Base-by-base conservation (phyloP, 2,113 vertebrate genomes). In the Romanogobio albipinnatus region DNA sequence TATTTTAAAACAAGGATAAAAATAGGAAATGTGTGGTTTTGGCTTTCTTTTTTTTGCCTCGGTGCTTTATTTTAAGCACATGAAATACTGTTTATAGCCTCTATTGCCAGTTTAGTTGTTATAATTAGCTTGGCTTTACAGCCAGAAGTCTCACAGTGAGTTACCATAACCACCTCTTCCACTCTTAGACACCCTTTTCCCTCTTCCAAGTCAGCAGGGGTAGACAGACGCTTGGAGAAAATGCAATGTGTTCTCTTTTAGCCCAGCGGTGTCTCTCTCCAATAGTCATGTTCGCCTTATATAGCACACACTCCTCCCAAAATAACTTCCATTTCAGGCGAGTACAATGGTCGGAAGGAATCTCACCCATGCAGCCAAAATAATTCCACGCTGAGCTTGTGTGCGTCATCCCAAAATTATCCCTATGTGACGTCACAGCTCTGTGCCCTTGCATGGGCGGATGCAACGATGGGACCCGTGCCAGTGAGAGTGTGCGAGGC, bases 321-420 rank as follows among this genome's bases (percentile, higher is more conserved):
- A 94, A 94, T 94, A 94, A 89, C 91, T 84, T 87, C 53, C 47
- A 74, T 90, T 86, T 92, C 84, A n/a, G 90, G 86, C 90, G 91
- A 92, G 92, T 88, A 86, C 89, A 78, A 85, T 87, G 90, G 91
- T 86, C 82, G 91, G 89, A 90, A 90, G 90, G 91, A 93, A 91
- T 93, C 88, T 84, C 91, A 88, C 89, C 89, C 92, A 86, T 89
- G 84, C 87, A 90, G 89, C 89, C 92, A 91, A 93, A 92, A 90
- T 90, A 86, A 92, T 84, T 91, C 87, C 84, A 75, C 86, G 83
- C 88, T 78, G 26, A 87, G 90, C 91, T 87, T 83, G 89, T 87
- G 86, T 87, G 85, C 90, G 87, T 86, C 86, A 87, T 93, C 91
- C 92, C 87, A 93, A 90, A 90, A 88, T 93, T 91, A 92, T 87